Conservation (phyloP, 2,113 vertebrate genomes). For the Sclerurus mexicanus region DNA sequence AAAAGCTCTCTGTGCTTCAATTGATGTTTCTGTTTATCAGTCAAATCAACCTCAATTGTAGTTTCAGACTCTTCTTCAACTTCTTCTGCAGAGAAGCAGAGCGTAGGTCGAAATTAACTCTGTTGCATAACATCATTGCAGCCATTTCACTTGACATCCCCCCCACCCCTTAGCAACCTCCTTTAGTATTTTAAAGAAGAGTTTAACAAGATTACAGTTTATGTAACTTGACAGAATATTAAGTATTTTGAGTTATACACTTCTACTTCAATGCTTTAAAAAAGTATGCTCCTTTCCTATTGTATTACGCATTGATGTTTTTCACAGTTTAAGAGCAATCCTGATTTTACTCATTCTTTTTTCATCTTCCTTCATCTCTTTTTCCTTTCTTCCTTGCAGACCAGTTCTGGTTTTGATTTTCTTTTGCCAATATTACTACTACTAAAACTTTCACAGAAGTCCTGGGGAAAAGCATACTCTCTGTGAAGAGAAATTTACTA, state of each 20-base stretch:
- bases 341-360: not conserved
- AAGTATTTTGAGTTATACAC: conserved; percentile 7
- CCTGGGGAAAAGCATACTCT: not conserved
- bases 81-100: conserved; percentile 85
- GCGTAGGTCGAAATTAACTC: conserved; percentile 52
- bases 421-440: not conserved
- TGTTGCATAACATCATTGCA: conserved; percentile 36
- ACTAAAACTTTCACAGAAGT: not conserved
- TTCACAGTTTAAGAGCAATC: not conserved
- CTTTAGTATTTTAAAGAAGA: conserved; percentile 14
- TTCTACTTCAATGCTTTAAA: not conserved
- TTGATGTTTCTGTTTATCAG: conserved; percentile 97
- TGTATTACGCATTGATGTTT: not conserved
- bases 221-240: conserved; percentile 35
- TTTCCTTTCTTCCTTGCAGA: not conserved
- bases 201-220: conserved; percentile 35
- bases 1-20: conserved; percentile 96
- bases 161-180: conserved; percentile 18
- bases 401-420: not conserved
- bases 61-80: conserved; percentile 95
- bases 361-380: not conserved
- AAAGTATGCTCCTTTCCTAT: not conserved
- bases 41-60: conserved; percentile 87
- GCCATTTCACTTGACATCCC: conserved; percentile 18
- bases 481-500: not conserved